These are phyloP conservation scores for Ifrita kowaldi DNA, from an alignment of 2,113 vertebrate species.

Conservation along the genomic window DNA sequence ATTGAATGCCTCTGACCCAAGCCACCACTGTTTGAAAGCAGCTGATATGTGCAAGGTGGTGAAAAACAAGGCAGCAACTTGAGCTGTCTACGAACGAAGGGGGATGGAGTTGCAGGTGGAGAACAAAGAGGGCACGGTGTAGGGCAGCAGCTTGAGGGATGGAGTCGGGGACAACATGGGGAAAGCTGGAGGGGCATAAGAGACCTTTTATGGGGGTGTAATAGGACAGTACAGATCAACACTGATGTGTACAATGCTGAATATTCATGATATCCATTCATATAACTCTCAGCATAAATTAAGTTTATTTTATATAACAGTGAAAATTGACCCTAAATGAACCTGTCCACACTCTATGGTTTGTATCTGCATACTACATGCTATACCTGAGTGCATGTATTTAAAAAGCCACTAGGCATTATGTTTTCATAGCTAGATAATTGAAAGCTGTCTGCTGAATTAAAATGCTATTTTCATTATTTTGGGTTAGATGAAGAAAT, in stretches of 20 bases:
- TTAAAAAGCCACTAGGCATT: neutral
- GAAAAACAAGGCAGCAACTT: slow-evolving; percentile 31
- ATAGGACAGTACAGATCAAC: neutral
- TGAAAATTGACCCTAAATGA: neutral
- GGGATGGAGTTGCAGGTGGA: neutral
- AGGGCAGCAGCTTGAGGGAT: neutral
- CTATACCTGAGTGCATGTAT: neutral
- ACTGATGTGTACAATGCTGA: neutral
- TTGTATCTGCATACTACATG: neutral
- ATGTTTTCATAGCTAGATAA: neutral
- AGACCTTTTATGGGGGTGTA: neutral
- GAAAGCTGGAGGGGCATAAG: neutral
- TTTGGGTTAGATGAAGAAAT: neutral
- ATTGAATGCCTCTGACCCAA: neutral
- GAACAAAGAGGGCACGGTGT: neutral
- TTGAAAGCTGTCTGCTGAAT: neutral
- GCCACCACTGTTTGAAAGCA: neutral
- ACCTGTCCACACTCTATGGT: neutral
- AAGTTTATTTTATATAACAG: neutral
- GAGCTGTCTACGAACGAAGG: neutral
- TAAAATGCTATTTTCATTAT: neutral
- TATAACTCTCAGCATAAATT: neutral
- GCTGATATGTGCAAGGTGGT: neutral
- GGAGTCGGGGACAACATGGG: neutral
- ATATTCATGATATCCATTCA: neutral